Evolutionary conservation across 1,140 invertebrate genomes (phyloP).

Genomic region (Ectropis grisescens): DNA sequence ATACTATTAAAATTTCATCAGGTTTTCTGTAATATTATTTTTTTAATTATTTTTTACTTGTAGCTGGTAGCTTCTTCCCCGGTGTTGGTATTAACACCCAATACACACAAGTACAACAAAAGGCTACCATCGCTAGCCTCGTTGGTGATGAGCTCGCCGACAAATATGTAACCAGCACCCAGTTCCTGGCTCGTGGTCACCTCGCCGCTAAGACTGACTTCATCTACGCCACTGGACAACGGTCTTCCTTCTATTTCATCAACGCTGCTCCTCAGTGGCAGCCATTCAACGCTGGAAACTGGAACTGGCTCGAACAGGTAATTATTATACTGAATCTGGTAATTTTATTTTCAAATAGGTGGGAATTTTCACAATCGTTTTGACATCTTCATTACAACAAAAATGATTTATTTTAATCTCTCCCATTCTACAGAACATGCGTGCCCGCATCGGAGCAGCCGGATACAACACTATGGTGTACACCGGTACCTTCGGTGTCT

Average conservation of each 20-base stretch:
- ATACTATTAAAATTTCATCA: too few species aligned
- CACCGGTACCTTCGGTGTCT: constrained; percentile 54
- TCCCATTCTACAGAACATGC: constrained; percentile 49
- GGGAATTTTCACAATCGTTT: too few species aligned
- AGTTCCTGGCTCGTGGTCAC: constrained; percentile 74
- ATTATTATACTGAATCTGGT: too few species aligned
- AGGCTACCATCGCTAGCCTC: constrained; percentile 22
- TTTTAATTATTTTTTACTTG: too few species aligned
- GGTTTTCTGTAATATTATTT: too few species aligned
- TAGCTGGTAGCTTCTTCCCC: constrained; percentile 45
- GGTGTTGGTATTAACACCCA: constrained; percentile 37
- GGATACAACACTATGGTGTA: constrained; percentile 46
- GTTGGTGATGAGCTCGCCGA: constrained; percentile 38
- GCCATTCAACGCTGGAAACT: constrained; percentile 76
- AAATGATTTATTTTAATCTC: too few species aligned
- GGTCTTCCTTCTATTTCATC: constrained; percentile 76
- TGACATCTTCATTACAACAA: too few species aligned
- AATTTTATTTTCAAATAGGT: too few species aligned
- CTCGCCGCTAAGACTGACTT: constrained; percentile 78
- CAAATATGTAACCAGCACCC: constrained; percentile 35
- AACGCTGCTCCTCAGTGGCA: constrained; percentile 79
- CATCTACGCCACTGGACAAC: constrained; percentile 73
- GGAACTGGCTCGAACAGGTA: constrained; percentile 67
- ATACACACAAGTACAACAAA: constrained; percentile 49
- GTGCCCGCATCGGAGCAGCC: constrained; percentile 37